Base-by-base conservation (phyloP, 2,113 vertebrate genomes). In the Bos indicus region DNA sequence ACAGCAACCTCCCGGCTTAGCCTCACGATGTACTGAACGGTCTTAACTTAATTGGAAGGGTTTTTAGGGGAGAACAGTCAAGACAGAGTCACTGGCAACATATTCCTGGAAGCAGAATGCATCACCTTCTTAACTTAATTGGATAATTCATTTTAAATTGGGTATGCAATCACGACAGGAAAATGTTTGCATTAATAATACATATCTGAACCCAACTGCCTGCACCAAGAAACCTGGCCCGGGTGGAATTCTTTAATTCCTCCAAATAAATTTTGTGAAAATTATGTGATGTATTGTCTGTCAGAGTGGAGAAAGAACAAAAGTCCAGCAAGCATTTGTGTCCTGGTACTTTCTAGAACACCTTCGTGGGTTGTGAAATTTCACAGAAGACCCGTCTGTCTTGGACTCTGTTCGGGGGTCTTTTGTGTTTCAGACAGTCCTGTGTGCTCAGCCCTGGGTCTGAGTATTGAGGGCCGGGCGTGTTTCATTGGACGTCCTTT, bases 71-170 rank as follows among this genome's bases (percentile, higher is more conserved):
- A 51, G 77, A 56, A n/a, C 59, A 57, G 88, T 88, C 28, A 64
- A 78, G 97, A 67, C 93, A 88, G 33, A 95, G 86, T n/a, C 81
- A 7, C 25, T 48, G 92, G 88, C 91, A 85, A 25, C 51, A 2
- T 71, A 46, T 78, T 88, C 85, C 88, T 83, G 94, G 97, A 95
- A 88, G 95, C 21, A 19, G 52, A 71, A 26, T 1, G 0, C 67
- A 28, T 74, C 94, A 46, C 88, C 96, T 92, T 95, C 88, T 93
- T 78, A 67, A 52, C 90, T 26, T 97, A 94, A 97, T 74, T 74
- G 94, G 94, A 40, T 87, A 86, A 91, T 97, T 94, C 71, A 2
- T 93, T 96, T 96, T 93, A 71, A 95, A 87, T 87, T 12, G 91
- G 95, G 82, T 64, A 56, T 84, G n/a, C 82, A 43, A 21, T 89